Evolutionary conservation across 2,888 invertebrate species (phyloP), one percentile per base, ranked within the genome.

Genomic region (Platerodrilus igneus): DNA sequence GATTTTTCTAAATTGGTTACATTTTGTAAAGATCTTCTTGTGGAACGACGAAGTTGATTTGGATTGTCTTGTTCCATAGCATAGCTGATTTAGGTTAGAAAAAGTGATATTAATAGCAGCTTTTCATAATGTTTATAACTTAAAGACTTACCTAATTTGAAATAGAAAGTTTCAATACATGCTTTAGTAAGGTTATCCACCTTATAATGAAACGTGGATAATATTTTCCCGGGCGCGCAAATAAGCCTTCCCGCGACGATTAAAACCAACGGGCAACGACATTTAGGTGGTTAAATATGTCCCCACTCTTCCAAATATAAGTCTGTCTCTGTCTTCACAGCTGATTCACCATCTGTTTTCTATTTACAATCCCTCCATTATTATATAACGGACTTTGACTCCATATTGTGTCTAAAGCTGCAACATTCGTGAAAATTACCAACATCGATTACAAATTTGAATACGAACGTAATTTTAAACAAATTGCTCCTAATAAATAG

Each of bases 331-430:
- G n/a, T n/a, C n/a, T n/a, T n/a, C n/a, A n/a, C 55, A 55, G 55
- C 55, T 55, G 53, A 51, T 50, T 47, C 46, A 48, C 52, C 55
- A 53, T 51, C 47, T 55, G 55, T 28, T 51, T n/a, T 44, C 30
- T 42, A 29, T 42, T 42, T 42, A 42, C 37, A 28, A 13, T 8
- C 7, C 7, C 23, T 13, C 11, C 23, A 25, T 51, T 44, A 48
- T 50, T 27, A 38, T 18, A 37, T 23, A 19, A 9, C 10, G n/a
- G n/a, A n/a, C n/a, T n/a, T n/a, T n/a, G n/a, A n/a, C n/a, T n/a
- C n/a, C n/a, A n/a, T n/a, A n/a, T n/a, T n/a, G n/a, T n/a, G n/a
- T n/a, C n/a, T n/a, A n/a, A n/a, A n/a, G n/a, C n/a, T n/a, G n/a
- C n/a, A n/a, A n/a, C n/a, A n/a, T n/a, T n/a, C n/a, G n/a, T n/a